phyloP scores from a whole-genome alignment of 2,113 vertebrate species.

The Candoia aspera region DNA sequence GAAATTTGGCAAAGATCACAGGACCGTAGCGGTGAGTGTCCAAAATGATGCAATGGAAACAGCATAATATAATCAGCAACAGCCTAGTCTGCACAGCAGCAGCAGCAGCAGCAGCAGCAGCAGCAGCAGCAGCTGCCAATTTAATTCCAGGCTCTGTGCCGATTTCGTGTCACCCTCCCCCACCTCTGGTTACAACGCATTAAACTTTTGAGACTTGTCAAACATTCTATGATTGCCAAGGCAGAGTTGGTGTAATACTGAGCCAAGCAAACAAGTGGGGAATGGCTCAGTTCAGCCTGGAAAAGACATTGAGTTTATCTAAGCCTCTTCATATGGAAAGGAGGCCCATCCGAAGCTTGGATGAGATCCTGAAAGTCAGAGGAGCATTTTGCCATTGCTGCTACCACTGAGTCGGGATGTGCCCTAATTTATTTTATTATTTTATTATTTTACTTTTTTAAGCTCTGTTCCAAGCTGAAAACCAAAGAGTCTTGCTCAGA shows the following conservation, averaged over 20 bases:
- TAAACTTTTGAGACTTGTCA: slow-evolving; percentile 18
- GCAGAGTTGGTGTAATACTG: too few species aligned
- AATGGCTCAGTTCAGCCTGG: neutral
- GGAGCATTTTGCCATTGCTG: neutral
- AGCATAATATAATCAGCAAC: slow-evolving; percentile 48
- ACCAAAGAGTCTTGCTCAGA: neutral
- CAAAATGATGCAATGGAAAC: slow-evolving; percentile 36
- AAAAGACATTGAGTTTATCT: neutral
- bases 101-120: slow-evolving; percentile 8
- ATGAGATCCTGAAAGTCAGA: neutral
- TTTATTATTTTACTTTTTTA: neutral
- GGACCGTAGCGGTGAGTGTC: slow-evolving; percentile 30
- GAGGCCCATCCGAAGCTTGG: neutral
- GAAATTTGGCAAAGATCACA: slow-evolving; percentile 13
- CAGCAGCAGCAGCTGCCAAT: slow-evolving; percentile 26
- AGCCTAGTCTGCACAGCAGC: slow-evolving; percentile 35
- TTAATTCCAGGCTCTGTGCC: slow-evolving; percentile 32
- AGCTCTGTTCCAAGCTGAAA: neutral
- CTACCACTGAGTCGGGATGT: neutral
- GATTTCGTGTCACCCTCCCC: slow-evolving; percentile 38
- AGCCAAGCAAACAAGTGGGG: neutral
- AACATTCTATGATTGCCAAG: neutral
- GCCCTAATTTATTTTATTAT: neutral
- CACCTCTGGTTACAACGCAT: slow-evolving; percentile 32
- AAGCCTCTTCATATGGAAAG: neutral